These are phyloP conservation scores for Triplophysa rosa DNA, from an alignment of 2,113 vertebrate genomes.

Conservation along the genomic window DNA sequence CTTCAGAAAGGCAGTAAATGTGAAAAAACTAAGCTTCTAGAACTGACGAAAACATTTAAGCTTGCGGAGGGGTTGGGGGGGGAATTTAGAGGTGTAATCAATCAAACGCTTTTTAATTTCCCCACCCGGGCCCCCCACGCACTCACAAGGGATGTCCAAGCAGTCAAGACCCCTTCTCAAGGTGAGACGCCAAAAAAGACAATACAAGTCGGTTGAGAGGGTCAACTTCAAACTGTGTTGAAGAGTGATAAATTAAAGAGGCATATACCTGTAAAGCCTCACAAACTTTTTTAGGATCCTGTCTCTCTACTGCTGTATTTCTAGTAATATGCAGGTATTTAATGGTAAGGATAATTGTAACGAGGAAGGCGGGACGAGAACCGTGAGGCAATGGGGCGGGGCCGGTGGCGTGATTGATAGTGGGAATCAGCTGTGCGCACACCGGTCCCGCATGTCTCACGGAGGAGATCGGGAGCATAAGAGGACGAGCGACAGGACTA, in stretches of 20 bases:
- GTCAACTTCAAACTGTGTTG: not conserved
- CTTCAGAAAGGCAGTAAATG: slow-evolving; percentile 32
- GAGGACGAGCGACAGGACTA: too few relatives aligned
- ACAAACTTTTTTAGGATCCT: not conserved
- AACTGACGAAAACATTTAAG: not conserved
- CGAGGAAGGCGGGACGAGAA: too few relatives aligned
- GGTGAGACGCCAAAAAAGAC: slow-evolving; percentile 31
- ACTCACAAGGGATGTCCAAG: not conserved
- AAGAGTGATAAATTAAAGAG: not conserved
- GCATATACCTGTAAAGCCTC: too few relatives aligned
- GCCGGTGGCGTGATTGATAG: too few relatives aligned
- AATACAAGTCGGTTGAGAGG: slow-evolving; percentile 6
- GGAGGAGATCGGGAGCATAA: too few relatives aligned
- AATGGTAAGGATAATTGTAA: not conserved
- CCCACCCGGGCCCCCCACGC: not conserved
- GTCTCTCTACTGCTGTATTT: not conserved
- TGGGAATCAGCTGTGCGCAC: too few relatives aligned
- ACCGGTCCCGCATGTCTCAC: too few relatives aligned
- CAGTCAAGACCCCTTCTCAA: not conserved
- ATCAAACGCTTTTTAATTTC: slow-evolving; percentile 26
- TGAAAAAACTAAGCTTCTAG: not conserved
- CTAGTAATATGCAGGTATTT: not conserved
- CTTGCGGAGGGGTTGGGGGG: not conserved
- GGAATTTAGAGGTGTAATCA: slow-evolving; percentile 4
- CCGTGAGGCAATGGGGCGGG: too few relatives aligned